Evolutionary conservation across 2,888 invertebrate genomes (phyloP).

Genomic region (Leistus spinibarbis): DNA sequence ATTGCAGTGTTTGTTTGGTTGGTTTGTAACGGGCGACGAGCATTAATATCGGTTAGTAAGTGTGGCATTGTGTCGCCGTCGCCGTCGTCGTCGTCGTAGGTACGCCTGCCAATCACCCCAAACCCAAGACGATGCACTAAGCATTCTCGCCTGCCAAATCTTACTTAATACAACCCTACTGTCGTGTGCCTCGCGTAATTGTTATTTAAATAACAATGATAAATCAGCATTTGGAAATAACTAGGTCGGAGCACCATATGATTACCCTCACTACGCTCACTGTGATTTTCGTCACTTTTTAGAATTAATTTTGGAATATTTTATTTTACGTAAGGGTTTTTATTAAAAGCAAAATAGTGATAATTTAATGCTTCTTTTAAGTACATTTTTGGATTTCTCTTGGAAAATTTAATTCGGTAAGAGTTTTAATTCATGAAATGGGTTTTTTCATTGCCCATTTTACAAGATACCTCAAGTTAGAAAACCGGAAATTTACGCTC

Average conservation of each 20-base stretch:
- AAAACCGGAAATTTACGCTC: too few relatives aligned
- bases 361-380: too few relatives aligned
- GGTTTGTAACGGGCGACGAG: constrained; percentile 5
- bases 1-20: constrained; percentile 28
- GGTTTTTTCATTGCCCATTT: too few relatives aligned
- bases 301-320: not conserved
- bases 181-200: constrained; percentile 9
- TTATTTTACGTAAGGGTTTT: too few relatives aligned
- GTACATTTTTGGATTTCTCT: too few relatives aligned
- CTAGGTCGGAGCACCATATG: constrained; percentile 1
- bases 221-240: constrained; percentile 12
- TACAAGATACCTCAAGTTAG: too few relatives aligned
- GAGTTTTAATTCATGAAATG: too few relatives aligned
- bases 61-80: not conserved
- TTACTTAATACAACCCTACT: not conserved
- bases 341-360: too few relatives aligned
- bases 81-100: not conserved
- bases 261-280: not conserved
- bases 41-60: constrained; percentile 21
- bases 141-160: not conserved
- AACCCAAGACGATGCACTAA: not conserved
- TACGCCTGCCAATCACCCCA: not conserved
- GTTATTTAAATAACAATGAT: constrained; percentile 30
- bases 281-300: not conserved
- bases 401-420: too few relatives aligned